These are phyloP conservation scores for Tetragonula clypearis DNA, from an alignment of 1,140 invertebrate species.

Conservation along the genomic window DNA sequence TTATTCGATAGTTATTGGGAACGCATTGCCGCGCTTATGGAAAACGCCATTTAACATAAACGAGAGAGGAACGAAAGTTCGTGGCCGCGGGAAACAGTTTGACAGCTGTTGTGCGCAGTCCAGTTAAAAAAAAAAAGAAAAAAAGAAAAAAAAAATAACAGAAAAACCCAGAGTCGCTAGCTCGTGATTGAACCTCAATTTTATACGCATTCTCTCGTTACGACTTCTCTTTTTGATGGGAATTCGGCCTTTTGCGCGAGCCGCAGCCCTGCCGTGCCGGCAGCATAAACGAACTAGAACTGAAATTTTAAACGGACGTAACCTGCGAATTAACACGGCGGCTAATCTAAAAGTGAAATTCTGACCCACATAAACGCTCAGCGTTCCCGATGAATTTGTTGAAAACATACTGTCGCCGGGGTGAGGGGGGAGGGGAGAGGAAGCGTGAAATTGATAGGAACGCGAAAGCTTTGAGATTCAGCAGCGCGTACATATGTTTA, in stretches of 20 bases:
- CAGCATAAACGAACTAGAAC: neutral
- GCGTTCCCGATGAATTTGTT: neutral
- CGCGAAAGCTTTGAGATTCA: neutral
- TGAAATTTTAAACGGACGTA: constrained; percentile 3
- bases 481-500: neutral
- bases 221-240: no score
- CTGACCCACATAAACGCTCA: neutral
- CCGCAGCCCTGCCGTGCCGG: neutral
- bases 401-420: neutral
- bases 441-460: no score
- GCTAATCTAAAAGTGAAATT: constrained; percentile 40
- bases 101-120: neutral
- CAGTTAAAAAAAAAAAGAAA: neutral
- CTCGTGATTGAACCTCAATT: neutral
- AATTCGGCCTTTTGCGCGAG: neutral
- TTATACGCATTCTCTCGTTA: neutral
- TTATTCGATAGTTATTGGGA: constrained; percentile 1
- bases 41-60: neutral
- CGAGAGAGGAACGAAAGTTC: neutral
- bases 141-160: neutral
- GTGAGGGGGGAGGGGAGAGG: no score
- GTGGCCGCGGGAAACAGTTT: neutral
- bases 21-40: neutral
- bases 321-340: neutral
- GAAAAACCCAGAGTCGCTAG: neutral